Base-by-base conservation (phyloP, 2,888 invertebrate species). In the Pyralis farinalis region DNA sequence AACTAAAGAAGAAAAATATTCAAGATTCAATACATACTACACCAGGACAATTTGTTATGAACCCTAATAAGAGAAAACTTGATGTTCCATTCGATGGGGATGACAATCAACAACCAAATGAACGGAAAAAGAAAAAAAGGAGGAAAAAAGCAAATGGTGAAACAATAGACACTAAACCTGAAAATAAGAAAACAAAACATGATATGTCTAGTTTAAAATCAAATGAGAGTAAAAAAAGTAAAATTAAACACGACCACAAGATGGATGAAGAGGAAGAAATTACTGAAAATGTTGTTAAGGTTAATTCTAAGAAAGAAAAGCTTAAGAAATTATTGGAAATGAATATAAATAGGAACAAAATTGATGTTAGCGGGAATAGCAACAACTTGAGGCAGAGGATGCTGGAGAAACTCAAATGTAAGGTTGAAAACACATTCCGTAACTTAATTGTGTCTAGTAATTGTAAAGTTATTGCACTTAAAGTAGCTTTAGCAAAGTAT, bases 391-490 rank as follows among this genome's bases (percentile, higher is more conserved):
- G 93, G 51, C 91, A 93, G 40, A 90, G 91, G 66, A 95, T 96
- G 94, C 63, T 93, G 65, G 87, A 91, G 28, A 91, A 92, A 63
- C 77, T 97, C 31, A 93, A 93, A 83, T 92, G 93, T 58, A 92
- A 93, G 66, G 39, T 28, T 12, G 11, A 22, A 10, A 30, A 12
- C 7, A n/a, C n/a, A n/a, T n/a, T n/a, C n/a, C n/a, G n/a, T n/a
- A n/a, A n/a, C n/a, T n/a, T n/a, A n/a, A n/a, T n/a, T n/a, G n/a
- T n/a, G n/a, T n/a, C n/a, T n/a, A n/a, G n/a, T n/a, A n/a, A n/a
- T n/a, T n/a, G n/a, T n/a, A n/a, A n/a, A n/a, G n/a, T n/a, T n/a
- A n/a, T n/a, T n/a, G n/a, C n/a, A n/a, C n/a, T n/a, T n/a, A n/a
- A n/a, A n/a, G n/a, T n/a, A n/a, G n/a, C n/a, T n/a, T n/a, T n/a